Percentiles rank a stretch among this genome's conserved stretches.
Evolutionary conservation across 2,888 invertebrate genomes (phyloP).

Genomic region (Magallana nippona): DNA sequence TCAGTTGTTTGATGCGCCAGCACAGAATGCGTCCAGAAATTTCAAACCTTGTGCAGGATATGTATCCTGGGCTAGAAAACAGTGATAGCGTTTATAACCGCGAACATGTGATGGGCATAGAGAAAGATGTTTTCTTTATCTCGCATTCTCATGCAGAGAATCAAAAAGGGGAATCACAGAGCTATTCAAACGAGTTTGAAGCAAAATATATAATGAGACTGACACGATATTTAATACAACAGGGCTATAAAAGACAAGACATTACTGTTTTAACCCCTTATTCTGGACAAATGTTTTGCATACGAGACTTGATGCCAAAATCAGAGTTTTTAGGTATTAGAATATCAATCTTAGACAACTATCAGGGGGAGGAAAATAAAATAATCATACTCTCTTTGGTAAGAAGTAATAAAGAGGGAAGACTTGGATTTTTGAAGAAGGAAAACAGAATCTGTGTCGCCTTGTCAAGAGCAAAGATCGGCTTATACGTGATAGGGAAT

Average conservation of each 20-base stretch:
- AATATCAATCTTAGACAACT: slow-evolving; percentile 74
- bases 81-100: slow-evolving; percentile 65
- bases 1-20: slow-evolving; percentile 75
- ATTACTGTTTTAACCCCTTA: slow-evolving; percentile 79
- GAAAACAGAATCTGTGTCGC: slow-evolving; percentile 77
- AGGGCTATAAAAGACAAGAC: slow-evolving; percentile 71
- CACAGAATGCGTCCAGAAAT: slow-evolving; percentile 79
- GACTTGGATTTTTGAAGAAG: slow-evolving; percentile 73
- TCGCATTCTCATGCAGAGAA: slow-evolving; percentile 68
- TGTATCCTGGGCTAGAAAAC: slow-evolving; percentile 62
- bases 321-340: slow-evolving; percentile 66
- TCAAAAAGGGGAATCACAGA: slow-evolving; percentile 68
- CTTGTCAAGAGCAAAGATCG: slow-evolving; percentile 76
- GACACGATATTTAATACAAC: slow-evolving; percentile 73
- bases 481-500: slow-evolving; percentile 75
- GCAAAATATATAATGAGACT: slow-evolving; percentile 71
- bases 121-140: slow-evolving; percentile 72
- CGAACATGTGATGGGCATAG: slow-evolving; percentile 67
- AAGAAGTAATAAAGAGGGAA: slow-evolving; percentile 71
- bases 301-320: slow-evolving; percentile 70
- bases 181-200: slow-evolving; percentile 74
- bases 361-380: slow-evolving; percentile 79
- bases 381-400: slow-evolving; percentile 78
- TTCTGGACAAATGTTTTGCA: slow-evolving; percentile 72
- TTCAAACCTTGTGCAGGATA: slow-evolving; percentile 68